Evolutionary conservation across 2,113 vertebrate genomes (phyloP), one percentile per base, ranked within the genome.

Genomic region (Sylvilagus bachmani): DNA sequence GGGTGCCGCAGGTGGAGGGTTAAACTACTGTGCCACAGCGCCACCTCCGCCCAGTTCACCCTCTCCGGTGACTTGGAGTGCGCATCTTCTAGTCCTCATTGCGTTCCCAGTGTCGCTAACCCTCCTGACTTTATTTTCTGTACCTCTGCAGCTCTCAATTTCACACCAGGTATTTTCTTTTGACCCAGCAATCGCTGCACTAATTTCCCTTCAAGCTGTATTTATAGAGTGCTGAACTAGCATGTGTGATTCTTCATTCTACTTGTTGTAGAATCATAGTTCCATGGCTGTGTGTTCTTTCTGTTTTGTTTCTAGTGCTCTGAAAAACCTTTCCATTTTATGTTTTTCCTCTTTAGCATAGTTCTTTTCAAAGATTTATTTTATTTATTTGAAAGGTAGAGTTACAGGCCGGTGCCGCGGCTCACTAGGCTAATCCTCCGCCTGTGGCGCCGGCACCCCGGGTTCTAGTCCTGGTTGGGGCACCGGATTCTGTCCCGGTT

Each of bases 251-350:
- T 78, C 38, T 92, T 93, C 61, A 51, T 49, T 71, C 75, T 58
- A 83, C 83, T 79, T 73, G 31, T 75, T 89, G 49, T 93, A 66
- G 83, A 92, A 5, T 38, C 84, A 64, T 51, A 77, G 24, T 44
- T 44, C 44, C 70, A 33, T 51, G 70, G 61, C 49, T 71, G 0
- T 55, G 12, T 74, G 21, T 75, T 71, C 19, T 75, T 95, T 83
- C 38, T 83, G 86, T 85, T 81, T 49, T 90, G 14, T 84, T 89
- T 93, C 36, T 67, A 66, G 29, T 94, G 71, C 79, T 95, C 51
- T 83, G 36, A 92, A 61, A 62, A 83, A 83, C 70, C 86, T 85
- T n/a, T 87, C 21, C 22, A 25, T 94, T 86, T 62, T 71, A 69
- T 73, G 36, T 89, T 82, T 96, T 84, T 78, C 24, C 12, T 69